Conservation (phyloP, 2,113 vertebrate genomes). For the Paradisaea rubra region DNA sequence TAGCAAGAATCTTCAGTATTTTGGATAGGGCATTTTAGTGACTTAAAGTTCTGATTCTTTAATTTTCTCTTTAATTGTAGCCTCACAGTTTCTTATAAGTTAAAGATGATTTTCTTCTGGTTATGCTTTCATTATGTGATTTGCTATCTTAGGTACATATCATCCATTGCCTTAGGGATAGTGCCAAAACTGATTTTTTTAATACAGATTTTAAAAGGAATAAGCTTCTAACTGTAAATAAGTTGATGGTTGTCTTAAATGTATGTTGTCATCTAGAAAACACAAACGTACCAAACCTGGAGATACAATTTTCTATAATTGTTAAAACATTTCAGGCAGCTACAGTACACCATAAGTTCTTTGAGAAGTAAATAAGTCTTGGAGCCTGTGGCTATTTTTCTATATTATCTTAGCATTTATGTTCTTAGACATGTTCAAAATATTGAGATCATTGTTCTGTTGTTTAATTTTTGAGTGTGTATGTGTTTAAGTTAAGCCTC, state of each 20-base stretch:
- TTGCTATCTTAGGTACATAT: constrained; percentile 42
- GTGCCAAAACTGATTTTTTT: constrained; percentile 67
- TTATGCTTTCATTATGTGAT: constrained; percentile 55
- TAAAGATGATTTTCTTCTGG: constrained; percentile 41
- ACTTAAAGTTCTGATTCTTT: not conserved
- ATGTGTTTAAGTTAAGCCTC: constrained; percentile 18
- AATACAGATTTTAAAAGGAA: constrained; percentile 57
- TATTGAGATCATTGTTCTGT: not conserved
- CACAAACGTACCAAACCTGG: constrained; percentile 55
- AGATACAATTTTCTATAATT: constrained; percentile 65
- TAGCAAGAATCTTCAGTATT: not conserved
- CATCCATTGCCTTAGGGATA: constrained; percentile 67
- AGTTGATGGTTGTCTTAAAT: constrained; percentile 56
- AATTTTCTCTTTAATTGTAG: not conserved
- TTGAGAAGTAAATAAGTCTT: constrained; percentile 5
- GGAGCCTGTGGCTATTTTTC: constrained; percentile 37
- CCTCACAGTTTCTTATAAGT: not conserved
- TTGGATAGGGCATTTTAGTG: not conserved
- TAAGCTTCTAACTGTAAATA: constrained; percentile 70
- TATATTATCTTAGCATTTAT: not conserved
- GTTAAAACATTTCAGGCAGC: constrained; percentile 63
- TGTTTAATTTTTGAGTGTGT: constrained; percentile 31
- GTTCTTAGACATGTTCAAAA: not conserved
- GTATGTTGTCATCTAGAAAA: constrained; percentile 56
- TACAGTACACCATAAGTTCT: constrained; percentile 48